A percentile compares a stretch with the other conserved stretches of the same genome.
Conservation (phyloP, 1,140 invertebrate species). For the Drosophila fuyamai region DNA sequence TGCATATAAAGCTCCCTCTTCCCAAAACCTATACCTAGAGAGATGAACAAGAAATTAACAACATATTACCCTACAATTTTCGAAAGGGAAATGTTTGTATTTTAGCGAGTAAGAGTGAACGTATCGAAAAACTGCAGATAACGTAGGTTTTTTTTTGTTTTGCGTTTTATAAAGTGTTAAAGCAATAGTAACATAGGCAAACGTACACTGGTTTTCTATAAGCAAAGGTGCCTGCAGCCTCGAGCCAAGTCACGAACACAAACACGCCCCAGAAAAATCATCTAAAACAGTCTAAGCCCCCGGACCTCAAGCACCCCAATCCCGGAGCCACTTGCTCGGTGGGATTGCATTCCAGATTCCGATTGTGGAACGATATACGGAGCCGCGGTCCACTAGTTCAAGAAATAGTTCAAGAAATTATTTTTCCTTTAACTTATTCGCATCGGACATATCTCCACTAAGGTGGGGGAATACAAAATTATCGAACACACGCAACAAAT, state of each 20-base stretch:
- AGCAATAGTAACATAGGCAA: slow-evolving; percentile 39
- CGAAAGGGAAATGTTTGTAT: slow-evolving; percentile 39
- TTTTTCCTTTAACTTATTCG: slow-evolving; percentile 20
- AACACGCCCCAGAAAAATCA: slow-evolving; percentile 12
- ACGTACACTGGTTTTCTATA: slow-evolving; percentile 58
- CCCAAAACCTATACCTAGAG: slow-evolving; percentile 40
- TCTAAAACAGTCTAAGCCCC: slow-evolving; percentile 16
- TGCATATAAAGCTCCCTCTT: slow-evolving; percentile 64
- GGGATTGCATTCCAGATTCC: slow-evolving; percentile 60
- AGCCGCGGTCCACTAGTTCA: slow-evolving; percentile 18
- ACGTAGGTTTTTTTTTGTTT: slow-evolving; percentile 28
- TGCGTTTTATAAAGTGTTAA: slow-evolving; percentile 28
- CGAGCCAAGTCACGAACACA: slow-evolving; percentile 56
- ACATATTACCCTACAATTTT: slow-evolving; percentile 8
- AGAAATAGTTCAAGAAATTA: slow-evolving; percentile 44
- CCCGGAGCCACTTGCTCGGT: slow-evolving; percentile 23
- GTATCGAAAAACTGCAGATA: slow-evolving; percentile 25
- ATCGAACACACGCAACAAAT: slow-evolving; percentile 50
- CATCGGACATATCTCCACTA: slow-evolving; percentile 15
- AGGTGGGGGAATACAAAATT: slow-evolving; percentile 15
- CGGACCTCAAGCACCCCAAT: slow-evolving; percentile 1
- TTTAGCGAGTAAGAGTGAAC: slow-evolving; percentile 38
- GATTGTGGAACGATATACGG: slow-evolving; percentile 23
- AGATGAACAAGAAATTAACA: slow-evolving; percentile 45
- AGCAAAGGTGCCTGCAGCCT: slow-evolving; percentile 44